Evolutionary conservation across 2,113 vertebrate species (phyloP).

Genomic region (human): DNA sequence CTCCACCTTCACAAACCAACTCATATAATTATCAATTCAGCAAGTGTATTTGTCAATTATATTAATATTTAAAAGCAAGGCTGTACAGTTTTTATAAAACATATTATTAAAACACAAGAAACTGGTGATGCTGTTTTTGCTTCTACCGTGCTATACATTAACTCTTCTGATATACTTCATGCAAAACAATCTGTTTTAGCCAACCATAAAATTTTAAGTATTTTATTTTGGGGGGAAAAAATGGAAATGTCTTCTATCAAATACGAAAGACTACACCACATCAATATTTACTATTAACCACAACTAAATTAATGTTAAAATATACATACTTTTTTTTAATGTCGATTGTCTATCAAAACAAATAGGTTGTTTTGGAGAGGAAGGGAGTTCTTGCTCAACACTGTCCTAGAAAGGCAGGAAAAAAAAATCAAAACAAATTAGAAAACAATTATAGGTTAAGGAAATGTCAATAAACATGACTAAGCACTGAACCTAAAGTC

Average conservation of each 20-base stretch:
- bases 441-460: constrained; percentile 30
- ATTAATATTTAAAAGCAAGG: constrained; percentile 8
- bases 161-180: constrained; percentile 5
- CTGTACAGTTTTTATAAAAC: constrained; percentile 6
- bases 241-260: constrained; percentile 15
- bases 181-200: constrained; percentile 33
- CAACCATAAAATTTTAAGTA: constrained; percentile 36
- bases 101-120: constrained; percentile 44
- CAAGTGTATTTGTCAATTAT: background rate
- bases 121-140: background rate
- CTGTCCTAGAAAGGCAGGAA: constrained; percentile 83
- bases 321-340: constrained; percentile 90
- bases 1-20: background rate
- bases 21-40: background rate
- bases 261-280: constrained; percentile 19
- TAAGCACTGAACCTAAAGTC: background rate
- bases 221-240: background rate
- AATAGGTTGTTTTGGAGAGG: constrained; percentile 85
- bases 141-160: background rate
- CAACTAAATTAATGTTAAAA: constrained; percentile 59
- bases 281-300: constrained; percentile 11
- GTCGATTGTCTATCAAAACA: constrained; percentile 85
- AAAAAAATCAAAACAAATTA: constrained; percentile 55
- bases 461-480: background rate
- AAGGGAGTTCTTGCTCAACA: constrained; percentile 78